These are phyloP conservation scores for Lasiommata megera DNA, from an alignment of 2,888 invertebrate genomes.

Conservation along the genomic window DNA sequence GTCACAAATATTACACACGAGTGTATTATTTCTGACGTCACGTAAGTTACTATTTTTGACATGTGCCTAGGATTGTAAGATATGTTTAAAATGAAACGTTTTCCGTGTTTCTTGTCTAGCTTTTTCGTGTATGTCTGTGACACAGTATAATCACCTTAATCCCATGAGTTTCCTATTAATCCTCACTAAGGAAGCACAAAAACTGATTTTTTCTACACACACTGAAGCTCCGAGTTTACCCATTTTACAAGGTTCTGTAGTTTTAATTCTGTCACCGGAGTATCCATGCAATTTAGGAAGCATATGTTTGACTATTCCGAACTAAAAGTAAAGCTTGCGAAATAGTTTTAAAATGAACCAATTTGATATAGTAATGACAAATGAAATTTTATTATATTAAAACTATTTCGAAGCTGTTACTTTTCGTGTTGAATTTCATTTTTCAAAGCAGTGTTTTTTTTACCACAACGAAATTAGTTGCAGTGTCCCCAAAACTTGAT, in stretches of 20 bases:
- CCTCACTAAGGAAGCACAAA: constrained; percentile 58
- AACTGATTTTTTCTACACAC: constrained; percentile 63
- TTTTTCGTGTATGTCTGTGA: neutral
- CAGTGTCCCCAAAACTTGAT: neutral
- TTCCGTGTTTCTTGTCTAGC: neutral
- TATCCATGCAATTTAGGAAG: constrained; percentile 65
- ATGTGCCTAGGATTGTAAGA: no score
- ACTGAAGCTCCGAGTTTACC: constrained; percentile 62
- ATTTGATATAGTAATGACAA: no score
- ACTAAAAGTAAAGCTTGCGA: constrained; percentile 12
- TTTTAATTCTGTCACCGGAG: constrained; percentile 60
- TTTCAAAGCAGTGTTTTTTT: constrained; percentile 20
- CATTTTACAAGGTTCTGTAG: constrained; percentile 47
- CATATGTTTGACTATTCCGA: constrained; percentile 16
- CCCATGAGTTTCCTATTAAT: constrained; percentile 51
- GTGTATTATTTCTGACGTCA: no score
- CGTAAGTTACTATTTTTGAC: no score
- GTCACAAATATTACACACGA: no score
- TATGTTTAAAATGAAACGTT: no score
- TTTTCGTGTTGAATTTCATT: neutral
- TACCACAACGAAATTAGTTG: constrained; percentile 3
- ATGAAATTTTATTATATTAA: no score
- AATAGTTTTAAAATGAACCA: neutral
- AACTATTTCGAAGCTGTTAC: neutral
- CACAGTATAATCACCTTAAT: constrained; percentile 52